phyloP scores from a whole-genome alignment of 2,888 invertebrate genomes.

The Alsophila aescularia region DNA sequence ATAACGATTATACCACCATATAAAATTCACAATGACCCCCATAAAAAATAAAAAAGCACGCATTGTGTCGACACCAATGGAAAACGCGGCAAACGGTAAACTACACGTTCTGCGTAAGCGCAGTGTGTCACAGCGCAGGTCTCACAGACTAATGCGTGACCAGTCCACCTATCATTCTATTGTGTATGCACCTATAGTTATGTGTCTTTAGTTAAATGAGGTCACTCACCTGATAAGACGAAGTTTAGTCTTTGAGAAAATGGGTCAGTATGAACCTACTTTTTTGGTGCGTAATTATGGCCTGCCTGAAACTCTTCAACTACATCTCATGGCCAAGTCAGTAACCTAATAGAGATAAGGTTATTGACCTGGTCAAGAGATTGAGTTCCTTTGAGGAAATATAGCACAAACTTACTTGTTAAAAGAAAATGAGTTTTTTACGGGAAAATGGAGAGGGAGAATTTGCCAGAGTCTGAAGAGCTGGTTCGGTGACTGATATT shows the following conservation, averaged over 20 bases:
- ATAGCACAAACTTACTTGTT: background rate
- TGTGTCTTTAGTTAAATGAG: background rate
- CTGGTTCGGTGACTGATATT: too few species aligned
- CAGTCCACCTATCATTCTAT: slow-evolving; percentile 54
- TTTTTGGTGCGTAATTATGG: too few species aligned
- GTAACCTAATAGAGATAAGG: too few species aligned
- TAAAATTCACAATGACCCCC: background rate
- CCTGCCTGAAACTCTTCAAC: too few species aligned
- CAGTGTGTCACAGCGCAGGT: slow-evolving; percentile 47
- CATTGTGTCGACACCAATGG: slow-evolving; percentile 35
- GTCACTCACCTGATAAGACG: too few species aligned
- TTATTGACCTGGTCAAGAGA: background rate
- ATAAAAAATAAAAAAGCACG: background rate
- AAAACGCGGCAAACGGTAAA: slow-evolving; percentile 42
- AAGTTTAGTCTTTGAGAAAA: too few species aligned
- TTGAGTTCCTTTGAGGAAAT: background rate
- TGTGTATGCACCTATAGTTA: slow-evolving; percentile 38
- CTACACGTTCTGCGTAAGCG: slow-evolving; percentile 46
- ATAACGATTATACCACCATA: background rate
- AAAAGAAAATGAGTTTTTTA: too few species aligned
- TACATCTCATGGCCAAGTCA: too few species aligned
- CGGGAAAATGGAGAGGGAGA: too few species aligned
- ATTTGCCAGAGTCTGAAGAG: too few species aligned
- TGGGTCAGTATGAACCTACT: too few species aligned
- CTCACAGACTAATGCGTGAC: slow-evolving; percentile 22